Percentiles rank a stretch among this genome's conserved stretches.
phyloP scores from a whole-genome alignment of 2,113 vertebrate genomes.

The Tachuris rubrigastra region DNA sequence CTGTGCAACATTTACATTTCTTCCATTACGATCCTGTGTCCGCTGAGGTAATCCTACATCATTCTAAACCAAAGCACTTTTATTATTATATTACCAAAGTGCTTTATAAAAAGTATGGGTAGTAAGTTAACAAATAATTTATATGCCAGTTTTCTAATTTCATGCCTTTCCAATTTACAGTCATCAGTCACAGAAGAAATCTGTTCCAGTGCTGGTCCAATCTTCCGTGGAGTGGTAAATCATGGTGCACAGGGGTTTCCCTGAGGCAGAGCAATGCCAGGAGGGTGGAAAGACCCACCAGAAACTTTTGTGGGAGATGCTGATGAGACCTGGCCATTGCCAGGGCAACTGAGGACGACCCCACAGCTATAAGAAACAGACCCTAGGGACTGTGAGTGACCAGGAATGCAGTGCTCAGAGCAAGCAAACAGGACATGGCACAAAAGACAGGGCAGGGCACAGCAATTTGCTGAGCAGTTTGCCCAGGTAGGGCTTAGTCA shows the following conservation, averaged over 20 bases:
- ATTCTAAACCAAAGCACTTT: neutral
- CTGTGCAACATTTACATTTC: neutral
- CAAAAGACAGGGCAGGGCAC: neutral
- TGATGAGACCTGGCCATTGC: neutral
- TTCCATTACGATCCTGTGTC: neutral
- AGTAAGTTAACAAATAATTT: neutral
- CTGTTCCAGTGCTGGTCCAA: rapidly evolving
- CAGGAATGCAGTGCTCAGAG: neutral
- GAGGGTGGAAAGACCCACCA: too few relatives aligned
- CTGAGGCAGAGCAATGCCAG: neutral
- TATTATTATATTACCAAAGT: neutral
- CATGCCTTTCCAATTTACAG: neutral
- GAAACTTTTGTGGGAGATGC: neutral
- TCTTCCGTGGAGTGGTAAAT: neutral
- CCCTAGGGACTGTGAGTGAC: neutral
- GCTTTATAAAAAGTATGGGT: neutral
- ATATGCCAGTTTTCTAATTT: neutral
- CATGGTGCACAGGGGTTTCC: neutral
- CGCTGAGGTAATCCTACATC: neutral
- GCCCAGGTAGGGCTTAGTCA: neutral
- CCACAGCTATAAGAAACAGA: neutral
- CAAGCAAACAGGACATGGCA: too few relatives aligned
- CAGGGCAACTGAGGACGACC: neutral
- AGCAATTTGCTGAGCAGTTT: neutral
- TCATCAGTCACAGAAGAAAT: too few relatives aligned